phyloP scores from a whole-genome alignment of 2,888 invertebrate species.

The Tillus elongatus region DNA sequence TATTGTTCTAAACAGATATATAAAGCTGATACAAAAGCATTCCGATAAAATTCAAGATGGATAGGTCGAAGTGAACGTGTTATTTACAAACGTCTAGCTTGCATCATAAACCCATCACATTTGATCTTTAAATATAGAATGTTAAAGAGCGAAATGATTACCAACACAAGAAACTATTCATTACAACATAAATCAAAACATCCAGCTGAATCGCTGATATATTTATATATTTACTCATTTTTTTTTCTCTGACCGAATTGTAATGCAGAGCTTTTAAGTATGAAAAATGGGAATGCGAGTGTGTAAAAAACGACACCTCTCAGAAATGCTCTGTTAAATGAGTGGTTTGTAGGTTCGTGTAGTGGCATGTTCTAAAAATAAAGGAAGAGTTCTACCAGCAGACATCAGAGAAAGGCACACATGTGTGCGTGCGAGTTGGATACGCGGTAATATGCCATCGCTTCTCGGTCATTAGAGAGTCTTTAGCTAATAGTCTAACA shows the following conservation, averaged over 20 bases:
- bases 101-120: too few relatives aligned
- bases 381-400: background rate
- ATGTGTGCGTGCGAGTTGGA: slow-evolving; percentile 27
- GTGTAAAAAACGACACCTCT: slow-evolving; percentile 24
- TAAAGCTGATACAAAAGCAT: too few relatives aligned
- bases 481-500: slow-evolving; percentile 42
- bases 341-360: slow-evolving; percentile 26
- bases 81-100: too few relatives aligned
- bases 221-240: background rate
- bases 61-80: too few relatives aligned
- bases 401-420: slow-evolving; percentile 17
- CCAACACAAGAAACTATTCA: slow-evolving; percentile 10
- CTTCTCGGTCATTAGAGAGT: slow-evolving; percentile 34
- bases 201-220: slow-evolving; percentile 3
- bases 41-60: too few relatives aligned
- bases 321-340: slow-evolving; percentile 15
- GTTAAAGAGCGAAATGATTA: background rate
- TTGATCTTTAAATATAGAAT: too few relatives aligned
- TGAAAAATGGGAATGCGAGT: slow-evolving; percentile 19
- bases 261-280: slow-evolving; percentile 17
- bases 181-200: slow-evolving; percentile 12
- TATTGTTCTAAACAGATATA: too few relatives aligned
- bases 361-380: slow-evolving; percentile 11
- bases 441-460: slow-evolving; percentile 34
- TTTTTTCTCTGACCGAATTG: slow-evolving; percentile 10